Percentiles rank a stretch among this genome's conserved stretches.
These are phyloP conservation scores for Listronotus oregonensis DNA, from an alignment of 1,140 invertebrate species.

Conservation along the genomic window DNA sequence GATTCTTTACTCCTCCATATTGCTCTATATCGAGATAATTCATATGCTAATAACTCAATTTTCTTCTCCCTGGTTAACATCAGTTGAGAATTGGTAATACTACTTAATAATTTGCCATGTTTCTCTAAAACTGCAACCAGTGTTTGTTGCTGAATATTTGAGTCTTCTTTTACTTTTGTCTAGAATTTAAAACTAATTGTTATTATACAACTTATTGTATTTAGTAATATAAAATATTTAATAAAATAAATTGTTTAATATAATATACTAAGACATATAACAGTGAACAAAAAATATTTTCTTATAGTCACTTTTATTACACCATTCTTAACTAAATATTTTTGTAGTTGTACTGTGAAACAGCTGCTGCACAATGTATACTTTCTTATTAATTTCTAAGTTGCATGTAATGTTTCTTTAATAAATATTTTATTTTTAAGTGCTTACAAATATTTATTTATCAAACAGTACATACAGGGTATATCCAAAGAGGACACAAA, in stretches of 20 bases:
- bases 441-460: too few species aligned
- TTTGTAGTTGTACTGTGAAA: too few species aligned
- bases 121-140: constrained; percentile 6
- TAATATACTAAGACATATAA: background rate
- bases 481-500: too few species aligned
- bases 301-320: too few species aligned
- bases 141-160: constrained; percentile 12
- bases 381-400: too few species aligned
- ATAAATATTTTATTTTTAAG: too few species aligned
- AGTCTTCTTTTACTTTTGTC: constrained; percentile 10
- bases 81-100: constrained; percentile 1
- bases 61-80: constrained; percentile 12
- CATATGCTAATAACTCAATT: constrained; percentile 16
- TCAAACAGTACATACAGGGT: too few species aligned
- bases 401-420: too few species aligned
- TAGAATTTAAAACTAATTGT: background rate
- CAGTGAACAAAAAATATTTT: too few species aligned
- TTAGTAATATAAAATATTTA: constrained; percentile 4
- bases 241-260: constrained; percentile 1
- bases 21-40: constrained; percentile 9
- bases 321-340: too few species aligned
- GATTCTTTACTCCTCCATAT: constrained; percentile 22
- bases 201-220: too few species aligned
- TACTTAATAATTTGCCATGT: background rate
- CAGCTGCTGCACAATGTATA: too few species aligned